Percentiles rank a stretch among this genome's conserved stretches.
phyloP scores from a whole-genome alignment of 2,888 invertebrate genomes.

The Falcaria lacertinaria region DNA sequence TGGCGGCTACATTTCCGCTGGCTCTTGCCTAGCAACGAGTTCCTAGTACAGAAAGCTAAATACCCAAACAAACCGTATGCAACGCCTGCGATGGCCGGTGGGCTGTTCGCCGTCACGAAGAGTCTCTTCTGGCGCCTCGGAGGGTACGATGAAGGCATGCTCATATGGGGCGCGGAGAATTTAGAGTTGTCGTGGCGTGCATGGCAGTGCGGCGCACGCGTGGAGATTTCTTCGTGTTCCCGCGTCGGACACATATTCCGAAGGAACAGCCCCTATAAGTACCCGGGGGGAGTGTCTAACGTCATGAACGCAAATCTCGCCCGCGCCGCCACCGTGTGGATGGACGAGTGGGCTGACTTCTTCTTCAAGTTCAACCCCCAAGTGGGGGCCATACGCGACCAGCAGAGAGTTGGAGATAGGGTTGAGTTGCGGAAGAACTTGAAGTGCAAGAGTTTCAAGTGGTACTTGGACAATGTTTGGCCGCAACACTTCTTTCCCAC shows the following conservation, averaged over 20 bases:
- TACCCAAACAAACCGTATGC: conserved; percentile 85
- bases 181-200: conserved; percentile 97
- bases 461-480: conserved; percentile 97
- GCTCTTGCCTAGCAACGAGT: conserved; percentile 86
- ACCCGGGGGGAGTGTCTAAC: conserved; percentile 93
- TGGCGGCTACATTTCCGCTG: conserved; percentile 97
- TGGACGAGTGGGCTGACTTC: conserved; percentile 98
- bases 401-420: conserved; percentile 82
- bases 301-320: conserved; percentile 95
- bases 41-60: conserved; percentile 80
- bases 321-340: conserved; percentile 97
- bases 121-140: conserved; percentile 93
- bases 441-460: conserved; percentile 91
- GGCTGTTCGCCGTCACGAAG: conserved; percentile 92
- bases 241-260: conserved; percentile 96
- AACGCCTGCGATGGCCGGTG: conserved; percentile 96
- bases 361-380: conserved; percentile 92
- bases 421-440: conserved; percentile 84
- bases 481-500: conserved; percentile 97
- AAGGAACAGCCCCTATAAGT: conserved; percentile 95
- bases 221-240: conserved; percentile 95
- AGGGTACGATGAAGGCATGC: conserved; percentile 84
- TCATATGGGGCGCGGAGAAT: conserved; percentile 99
- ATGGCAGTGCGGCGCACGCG: conserved; percentile 96
- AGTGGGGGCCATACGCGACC: conserved; percentile 77